A percentile compares a stretch with the other conserved stretches of the same genome.
Evolutionary conservation across 2,113 vertebrate genomes (phyloP).

Genomic region (Leptosomus discolor): DNA sequence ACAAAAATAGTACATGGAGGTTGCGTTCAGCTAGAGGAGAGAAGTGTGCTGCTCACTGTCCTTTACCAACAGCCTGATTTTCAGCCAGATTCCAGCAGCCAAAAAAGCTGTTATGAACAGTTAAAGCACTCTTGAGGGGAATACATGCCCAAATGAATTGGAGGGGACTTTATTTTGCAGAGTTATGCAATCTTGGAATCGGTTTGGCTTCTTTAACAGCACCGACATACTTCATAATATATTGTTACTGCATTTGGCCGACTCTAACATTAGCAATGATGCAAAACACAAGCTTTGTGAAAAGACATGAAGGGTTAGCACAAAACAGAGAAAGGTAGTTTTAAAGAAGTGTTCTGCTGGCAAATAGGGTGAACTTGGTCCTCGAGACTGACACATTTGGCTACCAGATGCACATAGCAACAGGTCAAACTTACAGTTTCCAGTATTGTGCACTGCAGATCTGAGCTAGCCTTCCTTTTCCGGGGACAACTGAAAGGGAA

Average conservation of each 20-base stretch:
- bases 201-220: background rate
- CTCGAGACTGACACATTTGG: background rate
- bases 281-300: background rate
- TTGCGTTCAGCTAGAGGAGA: background rate
- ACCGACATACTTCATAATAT: background rate
- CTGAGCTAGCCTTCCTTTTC: background rate
- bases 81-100: background rate
- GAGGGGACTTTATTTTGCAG: background rate
- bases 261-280: background rate
- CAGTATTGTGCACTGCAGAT: rapidly evolving
- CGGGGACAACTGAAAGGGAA: background rate
- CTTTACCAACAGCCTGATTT: background rate
- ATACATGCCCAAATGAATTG: background rate
- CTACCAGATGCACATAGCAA: background rate
- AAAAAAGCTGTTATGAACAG: background rate
- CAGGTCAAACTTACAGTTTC: background rate
- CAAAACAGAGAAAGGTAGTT: background rate
- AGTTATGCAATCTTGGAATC: background rate
- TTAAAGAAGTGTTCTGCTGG: background rate
- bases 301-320: background rate
- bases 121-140: background rate
- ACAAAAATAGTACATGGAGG: background rate
- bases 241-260: background rate
- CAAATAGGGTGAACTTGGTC: background rate
- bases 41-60: background rate